A percentile compares a stretch with the other conserved stretches of the same genome.
Conservation (phyloP, 2,113 vertebrate genomes). For the Oreotrochilus melanogaster region DNA sequence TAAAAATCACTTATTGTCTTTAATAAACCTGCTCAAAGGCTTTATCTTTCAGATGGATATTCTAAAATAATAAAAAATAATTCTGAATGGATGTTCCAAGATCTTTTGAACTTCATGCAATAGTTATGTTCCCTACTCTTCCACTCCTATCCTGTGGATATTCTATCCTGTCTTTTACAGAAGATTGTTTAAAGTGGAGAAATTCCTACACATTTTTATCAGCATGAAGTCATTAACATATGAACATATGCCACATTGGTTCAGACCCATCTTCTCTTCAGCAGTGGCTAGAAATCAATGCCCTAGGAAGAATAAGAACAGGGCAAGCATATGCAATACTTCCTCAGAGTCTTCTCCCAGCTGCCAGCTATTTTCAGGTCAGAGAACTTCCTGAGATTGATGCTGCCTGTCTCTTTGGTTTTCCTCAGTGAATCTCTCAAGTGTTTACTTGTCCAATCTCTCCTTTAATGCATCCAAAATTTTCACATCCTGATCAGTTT, state of each 20-base stretch:
- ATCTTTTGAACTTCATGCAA: background rate
- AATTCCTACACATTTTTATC: constrained; percentile 51
- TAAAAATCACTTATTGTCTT: background rate
- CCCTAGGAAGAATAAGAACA: constrained; percentile 47
- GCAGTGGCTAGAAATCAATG: constrained; percentile 55
- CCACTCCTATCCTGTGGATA: no score
- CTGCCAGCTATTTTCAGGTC: constrained; percentile 65
- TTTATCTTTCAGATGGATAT: background rate
- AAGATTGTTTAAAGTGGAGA: constrained; percentile 6
- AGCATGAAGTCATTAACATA: constrained; percentile 54
- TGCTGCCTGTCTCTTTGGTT: constrained; percentile 48
- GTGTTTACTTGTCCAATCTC: background rate
- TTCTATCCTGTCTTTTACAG: background rate
- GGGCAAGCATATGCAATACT: constrained; percentile 61
- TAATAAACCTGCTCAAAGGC: background rate
- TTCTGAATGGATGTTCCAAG: background rate
- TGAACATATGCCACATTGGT: constrained; percentile 59
- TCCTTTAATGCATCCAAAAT: background rate
- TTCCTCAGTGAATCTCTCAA: constrained; percentile 13
- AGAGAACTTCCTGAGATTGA: constrained; percentile 59
- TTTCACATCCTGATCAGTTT: background rate
- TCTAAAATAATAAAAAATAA: background rate
- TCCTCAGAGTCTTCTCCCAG: constrained; percentile 58
- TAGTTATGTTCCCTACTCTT: background rate
- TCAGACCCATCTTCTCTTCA: constrained; percentile 57